A percentile compares a stretch with the other conserved stretches of the same genome.
These are phyloP conservation scores for Thalassophryne amazonica DNA, from an alignment of 2,797 vertebrate species.

Conservation along the genomic window DNA sequence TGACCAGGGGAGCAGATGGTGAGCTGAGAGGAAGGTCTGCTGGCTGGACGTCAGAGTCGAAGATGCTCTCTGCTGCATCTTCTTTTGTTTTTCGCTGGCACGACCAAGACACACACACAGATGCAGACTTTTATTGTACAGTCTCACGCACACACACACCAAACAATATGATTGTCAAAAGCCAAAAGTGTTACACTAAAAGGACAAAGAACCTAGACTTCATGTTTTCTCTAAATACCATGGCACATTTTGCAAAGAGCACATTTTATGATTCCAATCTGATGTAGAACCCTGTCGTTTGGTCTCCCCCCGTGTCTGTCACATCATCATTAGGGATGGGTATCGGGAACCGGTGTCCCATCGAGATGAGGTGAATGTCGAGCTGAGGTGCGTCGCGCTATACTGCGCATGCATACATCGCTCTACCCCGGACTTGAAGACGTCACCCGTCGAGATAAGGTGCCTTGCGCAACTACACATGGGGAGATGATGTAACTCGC, in stretches of 20 bases:
- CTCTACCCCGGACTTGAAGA: too few relatives aligned
- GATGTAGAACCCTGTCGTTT: slow-evolving; percentile 40
- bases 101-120: background rate
- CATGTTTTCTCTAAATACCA: slow-evolving; percentile 57
- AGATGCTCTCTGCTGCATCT: slow-evolving; percentile 54
- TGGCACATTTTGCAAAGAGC: slow-evolving; percentile 43
- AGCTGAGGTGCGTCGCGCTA: too few relatives aligned
- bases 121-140: slow-evolving; percentile 8
- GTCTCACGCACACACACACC: background rate
- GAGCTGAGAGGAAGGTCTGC: slow-evolving; percentile 63
- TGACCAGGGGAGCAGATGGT: slow-evolving; percentile 69
- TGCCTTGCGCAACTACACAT: too few relatives aligned
- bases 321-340: background rate
- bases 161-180: slow-evolving; percentile 59
- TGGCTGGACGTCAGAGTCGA: slow-evolving; percentile 53
- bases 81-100: slow-evolving; percentile 11
- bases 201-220: slow-evolving; percentile 46
- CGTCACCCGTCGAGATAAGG: too few relatives aligned
- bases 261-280: slow-evolving; percentile 42
- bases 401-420: too few relatives aligned
- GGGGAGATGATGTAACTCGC: too few relatives aligned
- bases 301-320: slow-evolving; percentile 8
- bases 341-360: too few relatives aligned
- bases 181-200: slow-evolving; percentile 57
- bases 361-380: too few relatives aligned